Conservation (phyloP, 2,797 vertebrate species). For the Smutsia gigantea region DNA sequence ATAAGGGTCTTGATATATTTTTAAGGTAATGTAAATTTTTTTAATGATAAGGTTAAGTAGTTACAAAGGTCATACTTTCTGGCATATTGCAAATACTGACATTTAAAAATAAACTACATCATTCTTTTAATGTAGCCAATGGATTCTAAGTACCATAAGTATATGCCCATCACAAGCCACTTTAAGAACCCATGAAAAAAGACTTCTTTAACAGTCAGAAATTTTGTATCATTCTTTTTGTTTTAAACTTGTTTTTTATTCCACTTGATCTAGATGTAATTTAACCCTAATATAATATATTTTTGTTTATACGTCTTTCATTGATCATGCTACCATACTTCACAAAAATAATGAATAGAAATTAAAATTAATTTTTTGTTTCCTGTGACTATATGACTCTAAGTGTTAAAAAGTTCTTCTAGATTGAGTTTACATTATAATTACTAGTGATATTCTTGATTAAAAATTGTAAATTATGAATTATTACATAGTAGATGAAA, state of each 20-base stretch:
- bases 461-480: neutral
- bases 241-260: neutral
- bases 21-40: neutral
- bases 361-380: conserved; percentile 11
- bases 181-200: neutral
- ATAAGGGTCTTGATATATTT: neutral
- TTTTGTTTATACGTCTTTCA: conserved; percentile 8
- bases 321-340: neutral
- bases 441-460: neutral
- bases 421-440: neutral
- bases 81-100: neutral
- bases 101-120: neutral
- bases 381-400: neutral
- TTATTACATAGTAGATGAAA: neutral
- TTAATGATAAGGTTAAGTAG: neutral
- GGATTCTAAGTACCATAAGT: neutral
- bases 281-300: neutral
- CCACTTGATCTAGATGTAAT: neutral
- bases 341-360: conserved; percentile 2
- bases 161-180: neutral
- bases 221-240: neutral
- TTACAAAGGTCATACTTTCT: neutral
- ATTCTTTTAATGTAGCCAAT: neutral
- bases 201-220: neutral
- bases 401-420: neutral